Evolutionary conservation across 2,113 vertebrate species (phyloP).

Genomic region (Microcebus griseorufus): DNA sequence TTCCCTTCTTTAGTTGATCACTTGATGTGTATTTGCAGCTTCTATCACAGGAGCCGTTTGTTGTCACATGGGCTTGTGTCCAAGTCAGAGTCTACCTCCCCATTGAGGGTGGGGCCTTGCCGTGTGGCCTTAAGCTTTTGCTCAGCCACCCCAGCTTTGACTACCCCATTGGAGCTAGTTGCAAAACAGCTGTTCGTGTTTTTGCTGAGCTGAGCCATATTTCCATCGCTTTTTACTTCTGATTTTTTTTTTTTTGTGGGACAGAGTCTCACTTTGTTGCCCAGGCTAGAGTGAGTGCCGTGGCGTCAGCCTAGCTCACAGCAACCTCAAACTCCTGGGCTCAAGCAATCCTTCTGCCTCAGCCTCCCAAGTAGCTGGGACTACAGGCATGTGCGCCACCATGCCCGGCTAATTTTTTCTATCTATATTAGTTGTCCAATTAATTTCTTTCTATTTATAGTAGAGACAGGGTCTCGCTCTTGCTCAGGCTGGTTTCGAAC

Average conservation of each 20-base stretch:
- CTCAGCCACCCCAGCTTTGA: not conserved
- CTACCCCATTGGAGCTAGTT: not conserved
- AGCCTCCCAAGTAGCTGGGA: no score
- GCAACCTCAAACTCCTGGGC: no score
- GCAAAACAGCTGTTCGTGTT: not conserved
- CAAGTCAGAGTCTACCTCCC: not conserved
- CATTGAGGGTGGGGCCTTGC: not conserved
- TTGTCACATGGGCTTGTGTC: not conserved
- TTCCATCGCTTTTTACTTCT: not conserved
- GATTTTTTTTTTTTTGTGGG: not conserved
- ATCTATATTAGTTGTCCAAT: no score
- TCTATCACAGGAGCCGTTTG: not conserved
- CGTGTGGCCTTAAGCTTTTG: not conserved
- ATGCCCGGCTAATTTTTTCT: no score
- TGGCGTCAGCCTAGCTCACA: no score
- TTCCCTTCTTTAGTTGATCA: not conserved
- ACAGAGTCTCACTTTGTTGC: no score
- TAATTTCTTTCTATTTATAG: no score
- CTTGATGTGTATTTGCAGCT: not conserved
- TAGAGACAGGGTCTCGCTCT: no score
- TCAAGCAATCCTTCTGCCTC: no score
- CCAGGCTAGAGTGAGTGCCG: no score
- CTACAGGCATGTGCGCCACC: no score
- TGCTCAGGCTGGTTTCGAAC: no score
- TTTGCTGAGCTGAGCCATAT: not conserved